Percentiles rank a stretch among this genome's conserved stretches.
phyloP scores from a whole-genome alignment of 1,140 invertebrate species.

The Lysiphlebus fabarum region DNA sequence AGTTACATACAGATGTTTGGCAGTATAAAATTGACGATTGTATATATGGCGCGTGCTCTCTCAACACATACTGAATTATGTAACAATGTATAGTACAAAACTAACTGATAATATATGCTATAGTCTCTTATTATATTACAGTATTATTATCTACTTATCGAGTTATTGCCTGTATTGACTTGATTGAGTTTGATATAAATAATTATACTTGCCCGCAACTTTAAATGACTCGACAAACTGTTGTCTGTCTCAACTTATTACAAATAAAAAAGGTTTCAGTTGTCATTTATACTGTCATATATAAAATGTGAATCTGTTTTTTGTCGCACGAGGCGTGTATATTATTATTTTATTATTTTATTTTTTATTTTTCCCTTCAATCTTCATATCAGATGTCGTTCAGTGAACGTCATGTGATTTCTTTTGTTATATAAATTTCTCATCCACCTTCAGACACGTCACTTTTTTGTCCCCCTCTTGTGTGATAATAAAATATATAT shows the following conservation, averaged over 20 bases:
- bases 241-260: too few species aligned
- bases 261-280: too few species aligned
- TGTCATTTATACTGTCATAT: too few species aligned
- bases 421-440: conserved; percentile 18
- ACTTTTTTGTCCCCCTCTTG: conserved; percentile 19
- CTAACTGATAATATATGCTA: conserved; percentile 21
- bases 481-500: too few species aligned
- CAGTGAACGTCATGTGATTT: conserved; percentile 2
- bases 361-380: not conserved
- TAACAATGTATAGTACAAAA: conserved; percentile 28
- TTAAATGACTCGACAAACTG: too few species aligned
- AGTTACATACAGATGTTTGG: too few species aligned
- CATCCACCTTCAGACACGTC: conserved; percentile 26
- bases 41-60: conserved; percentile 40
- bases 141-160: conserved; percentile 46
- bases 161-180: conserved; percentile 40
- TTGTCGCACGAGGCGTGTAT: too few species aligned
- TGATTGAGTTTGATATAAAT: conserved; percentile 35
- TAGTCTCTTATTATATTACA: conserved; percentile 44
- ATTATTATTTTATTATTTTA: too few species aligned
- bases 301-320: too few species aligned
- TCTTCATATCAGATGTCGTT: conserved; percentile 8
- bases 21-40: not conserved
- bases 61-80: conserved; percentile 31
- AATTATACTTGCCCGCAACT: too few species aligned